Evolutionary conservation across 2,113 vertebrate species (phyloP).

Genomic region (Anser brachyrhynchus): DNA sequence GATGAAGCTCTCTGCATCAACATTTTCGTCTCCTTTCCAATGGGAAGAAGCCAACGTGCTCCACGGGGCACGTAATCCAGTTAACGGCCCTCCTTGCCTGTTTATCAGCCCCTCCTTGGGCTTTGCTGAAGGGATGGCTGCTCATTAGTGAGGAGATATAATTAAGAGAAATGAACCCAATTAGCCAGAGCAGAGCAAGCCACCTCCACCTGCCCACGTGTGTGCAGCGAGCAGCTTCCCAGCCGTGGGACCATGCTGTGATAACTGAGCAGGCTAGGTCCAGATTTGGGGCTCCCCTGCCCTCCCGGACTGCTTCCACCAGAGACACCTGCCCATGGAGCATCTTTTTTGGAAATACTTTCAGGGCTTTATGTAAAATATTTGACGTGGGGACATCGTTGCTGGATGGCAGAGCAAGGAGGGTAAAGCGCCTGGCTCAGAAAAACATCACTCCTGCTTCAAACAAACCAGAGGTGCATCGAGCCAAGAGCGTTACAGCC

Average conservation of each 20-base stretch:
- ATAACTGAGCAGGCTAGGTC: neutral
- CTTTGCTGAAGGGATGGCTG: neutral
- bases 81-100: neutral
- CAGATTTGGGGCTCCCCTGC: neutral
- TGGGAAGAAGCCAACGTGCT: neutral
- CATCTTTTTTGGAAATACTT: neutral
- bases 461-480: neutral
- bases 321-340: neutral
- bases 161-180: neutral
- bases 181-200: neutral
- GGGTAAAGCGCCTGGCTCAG: neutral
- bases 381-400: neutral
- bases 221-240: neutral
- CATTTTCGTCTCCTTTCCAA: neutral
- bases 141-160: neutral
- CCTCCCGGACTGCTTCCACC: neutral
- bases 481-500: neutral
- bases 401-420: neutral
- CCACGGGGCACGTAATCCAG: fast-evolving
- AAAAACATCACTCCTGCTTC: neutral
- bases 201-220: neutral
- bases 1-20: neutral
- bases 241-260: neutral
- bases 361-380: neutral
- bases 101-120: neutral